Base-by-base conservation (phyloP, 2,797 vertebrate genomes). In the Sebastes umbrosus region DNA sequence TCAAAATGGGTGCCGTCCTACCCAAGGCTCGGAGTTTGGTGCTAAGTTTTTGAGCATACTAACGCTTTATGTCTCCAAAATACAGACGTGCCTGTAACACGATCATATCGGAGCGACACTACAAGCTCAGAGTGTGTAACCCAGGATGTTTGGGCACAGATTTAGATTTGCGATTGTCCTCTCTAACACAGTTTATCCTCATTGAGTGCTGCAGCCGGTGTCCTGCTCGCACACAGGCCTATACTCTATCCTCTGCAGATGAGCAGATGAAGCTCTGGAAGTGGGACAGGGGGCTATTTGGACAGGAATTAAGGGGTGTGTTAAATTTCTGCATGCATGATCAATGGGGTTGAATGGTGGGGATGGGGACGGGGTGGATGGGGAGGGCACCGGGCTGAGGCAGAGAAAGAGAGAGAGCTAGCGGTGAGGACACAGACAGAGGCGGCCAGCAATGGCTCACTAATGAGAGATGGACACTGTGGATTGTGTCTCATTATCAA, bases 321-420 rank as follows among this genome's bases (percentile, higher is more conserved):
- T 97, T 97, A 96, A 97, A 97, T 97, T 99, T 98, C 97, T 97
- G 97, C 97, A 98, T 98, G 97, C 97, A 97, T 98, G 97, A 97
- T 98, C 97, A 99, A 98, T 99, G 96, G 96, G 96, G 90, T 92
- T 94, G 93, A 94, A 94, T 93, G 80, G 90, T 69, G 82, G 77
- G 36, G 90, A 54, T 76, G 84, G 83, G 58, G 79, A 24, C 3
- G 69, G 39, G 77, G 65, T 16, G 57, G 20, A 3, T 55, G 50
- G 7, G 7, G 31, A 8, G 80, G 60, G 63, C 77, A 60, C 50
- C 8, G 20, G 78, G 79, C 80, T 29, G 75, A 82, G 65, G 80
- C 75, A 72, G 85, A 80, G 71, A 84, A 62, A 81, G 62, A 88
- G 73, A 87, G 75, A 70, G 83, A 81, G 84, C 63, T 68, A 62